phyloP scores from a whole-genome alignment of 2,797 vertebrate species.

The Dendrocincla tyrannina region DNA sequence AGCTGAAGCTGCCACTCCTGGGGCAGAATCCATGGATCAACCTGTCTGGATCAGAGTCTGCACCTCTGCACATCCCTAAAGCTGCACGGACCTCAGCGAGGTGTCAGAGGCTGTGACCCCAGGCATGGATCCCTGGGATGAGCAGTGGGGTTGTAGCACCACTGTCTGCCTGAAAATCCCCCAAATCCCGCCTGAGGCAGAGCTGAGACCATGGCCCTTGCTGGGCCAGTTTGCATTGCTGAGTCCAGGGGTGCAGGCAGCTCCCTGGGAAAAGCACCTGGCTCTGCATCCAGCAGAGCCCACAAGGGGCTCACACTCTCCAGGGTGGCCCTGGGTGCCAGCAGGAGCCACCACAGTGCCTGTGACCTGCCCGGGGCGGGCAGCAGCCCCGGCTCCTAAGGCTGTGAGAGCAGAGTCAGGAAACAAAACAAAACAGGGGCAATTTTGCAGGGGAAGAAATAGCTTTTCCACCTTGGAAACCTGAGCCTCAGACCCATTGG shows the following conservation, averaged over 20 bases:
- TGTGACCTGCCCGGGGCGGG: neutral
- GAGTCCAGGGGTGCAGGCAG: neutral
- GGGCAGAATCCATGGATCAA: neutral
- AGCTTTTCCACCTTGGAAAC: neutral
- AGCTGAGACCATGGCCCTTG: neutral
- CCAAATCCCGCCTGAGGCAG: neutral
- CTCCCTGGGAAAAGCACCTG: neutral
- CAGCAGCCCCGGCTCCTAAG: fast-evolving
- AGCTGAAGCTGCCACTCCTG: fast-evolving
- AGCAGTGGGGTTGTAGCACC: neutral
- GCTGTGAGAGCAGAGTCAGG: neutral
- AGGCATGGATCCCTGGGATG: neutral
- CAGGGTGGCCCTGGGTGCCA: neutral
- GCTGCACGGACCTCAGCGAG: fast-evolving
- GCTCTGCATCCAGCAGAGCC: fast-evolving
- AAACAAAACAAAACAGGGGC: neutral
- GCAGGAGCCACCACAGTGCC: fast-evolving
- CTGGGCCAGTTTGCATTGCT: neutral
- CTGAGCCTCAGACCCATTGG: neutral
- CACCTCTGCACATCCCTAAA: neutral
- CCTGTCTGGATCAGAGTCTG: neutral
- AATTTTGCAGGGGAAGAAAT: neutral
- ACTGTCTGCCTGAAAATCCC: neutral
- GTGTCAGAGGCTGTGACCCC: neutral
- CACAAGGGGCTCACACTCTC: fast-evolving